Evolutionary conservation across 2,888 invertebrate species (phyloP).

Genomic region (Lithophane ornitopus): DNA sequence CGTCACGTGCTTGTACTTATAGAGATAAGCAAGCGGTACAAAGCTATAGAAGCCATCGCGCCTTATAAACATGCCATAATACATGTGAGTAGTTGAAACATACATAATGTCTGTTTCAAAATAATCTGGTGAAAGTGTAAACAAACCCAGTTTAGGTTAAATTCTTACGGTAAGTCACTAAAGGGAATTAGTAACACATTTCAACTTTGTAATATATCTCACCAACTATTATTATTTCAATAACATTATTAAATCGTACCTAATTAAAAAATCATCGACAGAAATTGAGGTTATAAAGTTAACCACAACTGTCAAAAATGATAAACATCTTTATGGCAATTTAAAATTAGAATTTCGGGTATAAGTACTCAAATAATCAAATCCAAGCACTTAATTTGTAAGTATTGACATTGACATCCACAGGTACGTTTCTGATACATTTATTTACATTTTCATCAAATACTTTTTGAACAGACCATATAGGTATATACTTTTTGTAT

Average conservation of each 20-base stretch:
- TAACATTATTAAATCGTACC: no score
- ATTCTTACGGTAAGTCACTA: neutral
- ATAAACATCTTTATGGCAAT: neutral
- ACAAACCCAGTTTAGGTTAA: neutral
- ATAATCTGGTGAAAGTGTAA: neutral
- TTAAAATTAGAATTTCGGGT: neutral
- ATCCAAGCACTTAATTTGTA: neutral
- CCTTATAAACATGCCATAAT: constrained; percentile 75
- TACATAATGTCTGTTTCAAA: neutral
- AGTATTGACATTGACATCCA: neutral
- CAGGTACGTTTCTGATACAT: neutral
- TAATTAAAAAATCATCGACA: no score
- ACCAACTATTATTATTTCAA: neutral
- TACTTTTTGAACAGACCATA: neutral
- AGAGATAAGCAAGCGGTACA: constrained; percentile 78
- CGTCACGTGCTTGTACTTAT: constrained; percentile 83
- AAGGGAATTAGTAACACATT: neutral
- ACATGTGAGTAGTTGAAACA: constrained; percentile 74
- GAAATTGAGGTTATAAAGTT: neutral
- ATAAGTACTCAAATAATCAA: neutral
- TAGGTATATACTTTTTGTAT: neutral
- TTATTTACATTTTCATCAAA: neutral
- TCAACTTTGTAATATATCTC: no score
- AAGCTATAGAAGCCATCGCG: constrained; percentile 75
- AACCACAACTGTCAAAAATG: neutral